Percentiles rank a stretch among this genome's conserved stretches.
Conservation (phyloP, 2,113 vertebrate species). For the Megaceryle torquata region DNA sequence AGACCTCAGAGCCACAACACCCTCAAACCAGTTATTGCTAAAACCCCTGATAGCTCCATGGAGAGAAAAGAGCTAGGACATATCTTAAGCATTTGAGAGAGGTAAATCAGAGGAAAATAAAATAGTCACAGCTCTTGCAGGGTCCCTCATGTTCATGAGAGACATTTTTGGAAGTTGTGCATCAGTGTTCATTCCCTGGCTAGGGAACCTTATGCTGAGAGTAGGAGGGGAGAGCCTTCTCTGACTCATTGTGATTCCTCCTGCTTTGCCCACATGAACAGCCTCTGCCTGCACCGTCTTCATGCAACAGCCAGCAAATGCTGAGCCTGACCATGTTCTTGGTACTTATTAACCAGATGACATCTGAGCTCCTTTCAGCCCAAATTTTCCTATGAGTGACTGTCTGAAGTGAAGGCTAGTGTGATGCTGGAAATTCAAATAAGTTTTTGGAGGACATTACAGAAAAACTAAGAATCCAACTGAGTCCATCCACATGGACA, state of each 20-base stretch:
- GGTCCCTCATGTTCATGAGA: not conserved
- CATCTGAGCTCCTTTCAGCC: not conserved
- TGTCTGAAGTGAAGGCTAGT: not conserved
- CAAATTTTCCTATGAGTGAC: not conserved
- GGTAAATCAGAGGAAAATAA: not conserved
- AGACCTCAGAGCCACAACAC: not conserved
- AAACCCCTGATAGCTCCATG: not conserved
- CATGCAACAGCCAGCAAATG: not conserved
- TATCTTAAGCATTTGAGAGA: not conserved
- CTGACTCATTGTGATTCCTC: not conserved
- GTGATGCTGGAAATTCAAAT: not conserved
- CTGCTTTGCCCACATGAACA: not conserved
- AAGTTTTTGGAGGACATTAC: not conserved
- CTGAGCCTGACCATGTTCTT: rapidly evolving
- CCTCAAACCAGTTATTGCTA: not conserved
- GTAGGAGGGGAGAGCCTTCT: not conserved
- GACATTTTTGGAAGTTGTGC: not conserved
- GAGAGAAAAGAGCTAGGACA: not conserved
- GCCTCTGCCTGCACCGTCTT: rapidly evolving
- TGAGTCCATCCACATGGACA: not conserved
- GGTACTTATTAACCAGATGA: not conserved
- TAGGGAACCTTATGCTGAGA: not conserved
- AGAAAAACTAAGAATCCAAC: not conserved
- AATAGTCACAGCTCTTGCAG: not conserved
- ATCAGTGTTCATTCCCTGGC: not conserved